These are phyloP conservation scores for Micronycteris hirsuta DNA, from an alignment of 2,113 vertebrate genomes.

Conservation along the genomic window DNA sequence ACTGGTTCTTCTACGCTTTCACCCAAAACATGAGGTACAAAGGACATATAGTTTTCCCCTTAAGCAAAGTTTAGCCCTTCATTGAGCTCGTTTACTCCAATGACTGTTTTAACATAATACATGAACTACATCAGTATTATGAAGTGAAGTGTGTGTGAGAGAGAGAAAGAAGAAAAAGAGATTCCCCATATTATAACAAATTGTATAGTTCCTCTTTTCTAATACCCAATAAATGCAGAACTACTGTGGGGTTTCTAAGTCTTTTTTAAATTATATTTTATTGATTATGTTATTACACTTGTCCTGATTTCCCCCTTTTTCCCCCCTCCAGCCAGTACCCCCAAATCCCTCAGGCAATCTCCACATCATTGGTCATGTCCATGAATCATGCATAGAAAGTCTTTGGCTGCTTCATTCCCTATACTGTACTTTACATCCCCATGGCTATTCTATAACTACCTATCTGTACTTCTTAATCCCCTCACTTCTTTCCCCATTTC, in stretches of 20 bases:
- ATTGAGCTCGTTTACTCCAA: neutral
- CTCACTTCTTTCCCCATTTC: too few species aligned
- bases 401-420: too few species aligned
- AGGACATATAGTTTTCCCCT: neutral
- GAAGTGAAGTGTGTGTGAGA: neutral
- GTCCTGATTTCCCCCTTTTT: too few species aligned
- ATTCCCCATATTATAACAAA: neutral
- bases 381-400: too few species aligned
- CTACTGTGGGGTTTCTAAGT: neutral
- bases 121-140: neutral
- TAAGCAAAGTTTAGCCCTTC: neutral
- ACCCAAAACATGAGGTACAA: neutral
- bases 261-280: neutral
- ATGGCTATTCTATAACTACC: too few species aligned
- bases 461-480: too few species aligned
- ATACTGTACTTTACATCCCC: too few species aligned
- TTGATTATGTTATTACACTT: too few species aligned
- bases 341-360: too few species aligned
- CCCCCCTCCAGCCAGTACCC: too few species aligned
- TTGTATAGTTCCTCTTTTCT: neutral
- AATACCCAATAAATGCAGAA: neutral
- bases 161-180: neutral
- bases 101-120: neutral
- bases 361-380: too few species aligned
- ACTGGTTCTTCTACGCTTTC: neutral